Evolutionary conservation across 1,140 invertebrate genomes (phyloP), one percentile per base, ranked within the genome.

Genomic region (Varroa destructor): DNA sequence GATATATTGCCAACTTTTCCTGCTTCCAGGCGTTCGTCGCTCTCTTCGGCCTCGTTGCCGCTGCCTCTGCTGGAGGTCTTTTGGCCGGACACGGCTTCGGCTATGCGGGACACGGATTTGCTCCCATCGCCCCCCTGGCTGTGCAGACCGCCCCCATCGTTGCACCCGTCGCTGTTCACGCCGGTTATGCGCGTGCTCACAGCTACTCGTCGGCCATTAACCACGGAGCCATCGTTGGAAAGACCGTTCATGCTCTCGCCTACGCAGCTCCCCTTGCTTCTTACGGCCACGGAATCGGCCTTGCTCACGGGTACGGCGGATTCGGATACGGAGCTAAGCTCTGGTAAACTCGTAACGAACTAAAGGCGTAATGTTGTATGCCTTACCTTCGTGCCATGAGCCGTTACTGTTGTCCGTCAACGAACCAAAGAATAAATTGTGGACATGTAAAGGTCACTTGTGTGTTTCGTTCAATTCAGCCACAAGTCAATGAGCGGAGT

Each of bases 321-420:
- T 67, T 43, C 61, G 61, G 61, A 67, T 67, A 67, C 61, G 61
- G 61, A 67, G 40, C 40, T 46, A 67, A 67, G 46, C 61, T 67
- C 61, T 67, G 61, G 61, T 67, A 67, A 40, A 43, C 25, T 25
- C 25, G 25, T 25, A 25, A 25, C 25, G 25, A 25, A 25, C 25
- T 25, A 25, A 25, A 25, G 25, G 25, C 25, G 25, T 25, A 25
- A 25, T 25, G 25, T 25, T 25, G 25, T 25, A 25, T 25, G 25
- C 25, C 25, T 25, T 25, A 25, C 25, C 25, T 25, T 25, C 25
- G 25, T 25, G 25, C 25, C 25, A 25, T 25, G 25, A 25, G 25
- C 25, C 25, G 25, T 25, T 25, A 25, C 25, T 25, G 25, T 25
- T 25, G 25, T 25, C 25, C 25, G 25, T 25, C 25, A 25, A 25